These are phyloP conservation scores for Apodemia mormo DNA, from an alignment of 2,888 invertebrate genomes.

Conservation along the genomic window DNA sequence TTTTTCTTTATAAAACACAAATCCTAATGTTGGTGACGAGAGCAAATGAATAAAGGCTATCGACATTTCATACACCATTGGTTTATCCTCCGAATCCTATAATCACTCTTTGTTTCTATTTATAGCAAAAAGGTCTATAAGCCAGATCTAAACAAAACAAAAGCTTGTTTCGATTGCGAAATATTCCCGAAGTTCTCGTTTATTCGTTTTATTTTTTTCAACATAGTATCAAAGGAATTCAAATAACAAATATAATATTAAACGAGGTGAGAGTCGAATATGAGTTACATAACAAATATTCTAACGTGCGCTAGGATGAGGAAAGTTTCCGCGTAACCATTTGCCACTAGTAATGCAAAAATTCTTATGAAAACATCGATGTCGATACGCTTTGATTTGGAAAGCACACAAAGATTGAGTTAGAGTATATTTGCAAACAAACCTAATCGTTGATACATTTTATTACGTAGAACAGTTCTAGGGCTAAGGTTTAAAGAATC, in stretches of 20 bases:
- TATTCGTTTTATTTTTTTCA: conserved; percentile 18
- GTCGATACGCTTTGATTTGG: neutral
- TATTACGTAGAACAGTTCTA: no score
- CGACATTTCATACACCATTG: conserved; percentile 13
- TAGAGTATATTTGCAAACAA: neutral
- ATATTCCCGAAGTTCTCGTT: conserved; percentile 13
- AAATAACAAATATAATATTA: conserved; percentile 24
- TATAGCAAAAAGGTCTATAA: conserved; percentile 13
- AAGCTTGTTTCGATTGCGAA: conserved; percentile 10
- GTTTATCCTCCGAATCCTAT: conserved; percentile 6
- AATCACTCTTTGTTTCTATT: conserved; percentile 15
- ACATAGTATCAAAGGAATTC: conserved; percentile 16
- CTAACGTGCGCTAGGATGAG: conserved; percentile 49
- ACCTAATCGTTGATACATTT: no score
- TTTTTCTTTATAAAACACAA: neutral
- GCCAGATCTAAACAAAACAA: conserved; percentile 18
- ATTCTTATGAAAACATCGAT: neutral
- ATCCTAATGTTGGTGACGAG: neutral
- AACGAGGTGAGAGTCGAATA: conserved; percentile 31
- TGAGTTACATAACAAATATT: conserved; percentile 56
- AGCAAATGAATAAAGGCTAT: conserved; percentile 1
- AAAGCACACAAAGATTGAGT: neutral
- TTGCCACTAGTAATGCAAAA: conserved; percentile 14
- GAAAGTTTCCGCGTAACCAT: conserved; percentile 59
- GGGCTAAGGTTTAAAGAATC: no score